Evolutionary conservation across 2,113 vertebrate species (phyloP).

Genomic region (Cottus gobio): DNA sequence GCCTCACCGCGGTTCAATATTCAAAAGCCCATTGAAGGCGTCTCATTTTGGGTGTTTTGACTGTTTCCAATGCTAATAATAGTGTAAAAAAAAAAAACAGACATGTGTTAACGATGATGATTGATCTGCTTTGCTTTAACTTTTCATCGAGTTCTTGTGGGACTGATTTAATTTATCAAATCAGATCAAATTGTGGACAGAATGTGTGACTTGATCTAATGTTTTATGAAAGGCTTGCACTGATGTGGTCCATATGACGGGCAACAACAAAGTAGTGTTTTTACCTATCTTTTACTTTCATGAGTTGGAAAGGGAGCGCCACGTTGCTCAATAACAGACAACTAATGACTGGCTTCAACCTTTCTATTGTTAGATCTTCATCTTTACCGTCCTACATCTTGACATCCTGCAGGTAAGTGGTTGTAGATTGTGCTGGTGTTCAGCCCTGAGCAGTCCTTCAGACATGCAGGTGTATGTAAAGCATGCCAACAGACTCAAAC

Average conservation of each 20-base stretch:
- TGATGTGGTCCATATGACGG: conserved; percentile 3
- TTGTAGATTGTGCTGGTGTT: conserved; percentile 25
- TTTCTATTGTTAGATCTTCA: conserved; percentile 3
- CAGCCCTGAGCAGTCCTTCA: conserved; percentile 27
- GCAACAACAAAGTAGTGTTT: not conserved
- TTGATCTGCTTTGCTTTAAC: no score
- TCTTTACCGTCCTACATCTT: not conserved
- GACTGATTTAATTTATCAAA: not conserved
- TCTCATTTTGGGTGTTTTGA: conserved; percentile 5
- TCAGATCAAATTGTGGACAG: not conserved
- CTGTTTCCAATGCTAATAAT: not conserved
- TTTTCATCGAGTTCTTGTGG: not conserved
- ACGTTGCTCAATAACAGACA: not conserved
- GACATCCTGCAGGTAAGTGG: conserved; percentile 14
- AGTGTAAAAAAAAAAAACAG: no score
- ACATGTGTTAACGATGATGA: not conserved
- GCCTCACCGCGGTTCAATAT: conserved; percentile 3
- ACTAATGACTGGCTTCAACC: not conserved
- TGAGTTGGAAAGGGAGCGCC: not conserved
- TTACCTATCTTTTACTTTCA: not conserved
- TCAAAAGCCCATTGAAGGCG: not conserved
- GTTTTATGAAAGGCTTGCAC: not conserved
- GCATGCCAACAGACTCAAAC: conserved; percentile 19
- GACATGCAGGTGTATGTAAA: conserved; percentile 56
- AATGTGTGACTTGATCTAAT: not conserved